These are phyloP conservation scores for Drosophila lowei DNA, from an alignment of 1,140 invertebrate species.

Conservation along the genomic window DNA sequence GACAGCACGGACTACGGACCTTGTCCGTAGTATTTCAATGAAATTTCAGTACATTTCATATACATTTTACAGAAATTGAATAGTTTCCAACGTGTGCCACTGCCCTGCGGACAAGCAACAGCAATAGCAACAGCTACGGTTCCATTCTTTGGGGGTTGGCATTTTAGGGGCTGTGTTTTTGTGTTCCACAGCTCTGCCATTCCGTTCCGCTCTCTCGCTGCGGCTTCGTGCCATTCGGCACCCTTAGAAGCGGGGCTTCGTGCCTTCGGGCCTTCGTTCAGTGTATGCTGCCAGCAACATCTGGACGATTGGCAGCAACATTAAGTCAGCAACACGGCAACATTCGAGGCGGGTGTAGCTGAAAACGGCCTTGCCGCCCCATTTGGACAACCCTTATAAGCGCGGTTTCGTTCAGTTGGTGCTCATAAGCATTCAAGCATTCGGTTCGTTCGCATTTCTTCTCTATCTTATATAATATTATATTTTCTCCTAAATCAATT, in stretches of 20 bases:
- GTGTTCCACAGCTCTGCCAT: constrained; percentile 10
- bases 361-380: no score
- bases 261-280: constrained; percentile 18
- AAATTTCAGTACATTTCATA: background rate
- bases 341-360: constrained; percentile 2
- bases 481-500: constrained; percentile 82
- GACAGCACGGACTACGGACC: no score
- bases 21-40: background rate
- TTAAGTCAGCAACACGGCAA: background rate
- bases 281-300: background rate
- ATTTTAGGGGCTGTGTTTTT: constrained; percentile 66
- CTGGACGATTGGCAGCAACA: no score
- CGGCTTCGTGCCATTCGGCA: no score
- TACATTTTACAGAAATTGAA: background rate
- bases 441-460: constrained; percentile 84
- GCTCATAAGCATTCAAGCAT: constrained; percentile 83
- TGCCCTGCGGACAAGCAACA: constrained; percentile 63
- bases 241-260: no score
- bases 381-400: constrained; percentile 74
- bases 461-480: constrained; percentile 84
- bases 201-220: constrained; percentile 27
- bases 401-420: constrained; percentile 47
- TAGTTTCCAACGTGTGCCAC: constrained; percentile 19
- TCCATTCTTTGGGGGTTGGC: constrained; percentile 59
- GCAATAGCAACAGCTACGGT: constrained; percentile 66